Evolutionary conservation across 2,888 invertebrate genomes (phyloP).

Genomic region (Calameuta filiformis): DNA sequence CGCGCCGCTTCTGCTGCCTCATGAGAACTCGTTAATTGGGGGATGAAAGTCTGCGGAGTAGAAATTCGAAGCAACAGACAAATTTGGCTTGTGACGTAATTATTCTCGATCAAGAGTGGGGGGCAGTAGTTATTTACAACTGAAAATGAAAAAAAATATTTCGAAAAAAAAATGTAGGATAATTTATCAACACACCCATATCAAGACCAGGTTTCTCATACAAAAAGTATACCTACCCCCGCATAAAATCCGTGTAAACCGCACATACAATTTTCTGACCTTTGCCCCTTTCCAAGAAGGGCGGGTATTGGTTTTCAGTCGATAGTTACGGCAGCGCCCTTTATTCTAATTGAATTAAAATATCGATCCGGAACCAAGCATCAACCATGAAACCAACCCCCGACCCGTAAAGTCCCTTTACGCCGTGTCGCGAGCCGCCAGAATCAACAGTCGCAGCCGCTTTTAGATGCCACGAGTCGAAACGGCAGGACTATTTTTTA

Average conservation of each 20-base stretch:
- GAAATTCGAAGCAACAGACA: background rate
- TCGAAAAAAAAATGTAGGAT: no score
- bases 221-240: background rate
- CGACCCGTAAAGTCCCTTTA: background rate
- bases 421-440: background rate
- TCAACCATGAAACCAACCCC: background rate
- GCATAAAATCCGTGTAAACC: background rate
- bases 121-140: background rate
- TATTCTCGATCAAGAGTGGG: background rate
- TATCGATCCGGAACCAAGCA: slow-evolving; percentile 35
- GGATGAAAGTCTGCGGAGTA: background rate
- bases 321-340: slow-evolving; percentile 19
- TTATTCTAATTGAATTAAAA: slow-evolving; percentile 47
- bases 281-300: slow-evolving; percentile 8
- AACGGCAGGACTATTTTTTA: slow-evolving; percentile 7
- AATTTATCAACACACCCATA: no score
- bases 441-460: slow-evolving; percentile 7
- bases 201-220: background rate
- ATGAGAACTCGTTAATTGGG: slow-evolving; percentile 4
- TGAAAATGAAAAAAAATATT: background rate
- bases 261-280: slow-evolving; percentile 11
- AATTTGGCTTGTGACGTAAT: background rate
- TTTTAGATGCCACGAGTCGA: slow-evolving; percentile 4
- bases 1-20: slow-evolving; percentile 33
- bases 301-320: slow-evolving; percentile 16